These are phyloP conservation scores for Dromococcyx pavoninus DNA, from an alignment of 2,797 vertebrate genomes.

Conservation along the genomic window DNA sequence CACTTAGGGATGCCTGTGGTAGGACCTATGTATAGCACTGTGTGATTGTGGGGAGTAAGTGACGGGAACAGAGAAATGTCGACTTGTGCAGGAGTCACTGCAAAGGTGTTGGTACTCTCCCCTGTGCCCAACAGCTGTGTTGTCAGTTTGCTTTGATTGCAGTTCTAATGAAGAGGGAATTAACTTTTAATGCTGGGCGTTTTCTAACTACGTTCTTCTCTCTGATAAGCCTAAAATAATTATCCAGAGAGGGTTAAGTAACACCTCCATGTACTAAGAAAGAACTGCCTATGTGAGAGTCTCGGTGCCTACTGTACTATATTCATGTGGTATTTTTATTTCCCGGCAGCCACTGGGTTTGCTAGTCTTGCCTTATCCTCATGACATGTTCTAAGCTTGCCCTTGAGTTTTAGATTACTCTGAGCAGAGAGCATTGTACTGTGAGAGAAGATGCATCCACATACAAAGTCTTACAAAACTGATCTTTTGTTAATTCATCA, in stretches of 20 bases:
- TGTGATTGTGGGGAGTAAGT: no score
- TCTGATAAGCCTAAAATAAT: neutral
- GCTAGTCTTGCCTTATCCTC: neutral
- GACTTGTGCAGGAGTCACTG: accelerated
- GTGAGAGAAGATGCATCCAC: neutral
- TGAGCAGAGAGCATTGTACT: accelerated
- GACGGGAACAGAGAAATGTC: neutral
- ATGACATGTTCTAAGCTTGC: neutral
- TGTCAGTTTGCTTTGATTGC: neutral
- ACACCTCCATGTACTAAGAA: neutral
- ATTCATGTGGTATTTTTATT: neutral
- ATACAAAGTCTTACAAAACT: neutral
- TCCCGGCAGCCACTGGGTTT: neutral
- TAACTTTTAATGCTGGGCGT: neutral
- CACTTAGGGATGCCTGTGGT: no score
- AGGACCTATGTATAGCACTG: neutral
- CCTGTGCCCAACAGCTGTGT: neutral
- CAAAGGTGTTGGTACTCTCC: accelerated
- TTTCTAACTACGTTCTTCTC: neutral
- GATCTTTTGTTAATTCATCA: neutral
- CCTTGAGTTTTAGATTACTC: neutral
- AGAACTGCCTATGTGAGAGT: accelerated
- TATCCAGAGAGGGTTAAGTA: no score
- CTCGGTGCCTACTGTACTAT: no score
- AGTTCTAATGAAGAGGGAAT: neutral